Conservation (phyloP, 2,888 invertebrate species). For the Tineola bisselliella region DNA sequence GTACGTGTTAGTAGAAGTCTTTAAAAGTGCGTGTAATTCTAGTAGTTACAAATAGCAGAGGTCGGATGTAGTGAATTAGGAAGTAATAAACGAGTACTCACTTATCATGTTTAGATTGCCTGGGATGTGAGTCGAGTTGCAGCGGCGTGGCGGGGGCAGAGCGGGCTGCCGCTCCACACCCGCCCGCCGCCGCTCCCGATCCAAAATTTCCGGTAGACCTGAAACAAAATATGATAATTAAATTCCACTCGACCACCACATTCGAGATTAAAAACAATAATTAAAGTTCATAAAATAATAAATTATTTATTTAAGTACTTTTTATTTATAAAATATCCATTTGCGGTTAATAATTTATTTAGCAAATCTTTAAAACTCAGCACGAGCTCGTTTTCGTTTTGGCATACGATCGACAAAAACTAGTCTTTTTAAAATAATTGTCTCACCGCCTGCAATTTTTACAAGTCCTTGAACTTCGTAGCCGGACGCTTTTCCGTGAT, state of each 20-base stretch:
- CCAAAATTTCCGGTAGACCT: constrained; percentile 74
- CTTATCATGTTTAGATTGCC: constrained; percentile 59
- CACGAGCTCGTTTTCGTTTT: too few relatives aligned
- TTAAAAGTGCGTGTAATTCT: background rate
- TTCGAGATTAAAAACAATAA: too few relatives aligned
- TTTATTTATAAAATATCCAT: too few relatives aligned
- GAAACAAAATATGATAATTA: constrained; percentile 18
- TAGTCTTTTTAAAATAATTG: background rate
- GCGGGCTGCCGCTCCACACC: constrained; percentile 71
- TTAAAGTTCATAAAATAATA: too few relatives aligned
- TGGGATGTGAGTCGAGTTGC: constrained; percentile 55
- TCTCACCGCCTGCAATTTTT: constrained; percentile 7
- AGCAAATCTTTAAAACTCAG: too few relatives aligned
- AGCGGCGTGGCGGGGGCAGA: constrained; percentile 77
- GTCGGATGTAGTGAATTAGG: background rate
- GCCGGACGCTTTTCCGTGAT: constrained; percentile 3
- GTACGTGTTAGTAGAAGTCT: background rate
- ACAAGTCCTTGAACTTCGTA: constrained; percentile 7
- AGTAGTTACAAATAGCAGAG: background rate
- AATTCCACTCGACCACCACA: too few relatives aligned
- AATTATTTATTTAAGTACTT: too few relatives aligned
- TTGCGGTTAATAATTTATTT: too few relatives aligned
- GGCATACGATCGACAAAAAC: background rate
- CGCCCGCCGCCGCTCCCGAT: constrained; percentile 62
- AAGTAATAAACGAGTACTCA: constrained; percentile 30